A percentile compares a stretch with the other conserved stretches of the same genome.
phyloP scores from a whole-genome alignment of 2,888 invertebrate genomes.

The Zhengitettix transpicula region DNA sequence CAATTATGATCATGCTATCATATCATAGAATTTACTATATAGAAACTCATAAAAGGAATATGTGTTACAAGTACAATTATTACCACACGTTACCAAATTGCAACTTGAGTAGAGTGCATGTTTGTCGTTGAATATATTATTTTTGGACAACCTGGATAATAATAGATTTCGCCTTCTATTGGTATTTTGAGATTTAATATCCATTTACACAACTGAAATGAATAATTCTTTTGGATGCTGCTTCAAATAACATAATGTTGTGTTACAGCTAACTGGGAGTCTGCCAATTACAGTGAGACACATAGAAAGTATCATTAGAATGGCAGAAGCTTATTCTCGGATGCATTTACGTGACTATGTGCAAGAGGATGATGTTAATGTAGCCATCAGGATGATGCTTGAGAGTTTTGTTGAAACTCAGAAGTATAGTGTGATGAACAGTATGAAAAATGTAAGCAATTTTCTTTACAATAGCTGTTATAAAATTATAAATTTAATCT shows the following conservation, averaged over 20 bases:
- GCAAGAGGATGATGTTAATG: conserved; percentile 87
- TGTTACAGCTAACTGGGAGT: conserved; percentile 69
- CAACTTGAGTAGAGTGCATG: too few relatives aligned
- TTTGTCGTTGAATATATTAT: too few relatives aligned
- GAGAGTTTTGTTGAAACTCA: conserved; percentile 98
- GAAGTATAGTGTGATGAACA: conserved; percentile 93
- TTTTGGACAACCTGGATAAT: too few relatives aligned
- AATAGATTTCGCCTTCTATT: too few relatives aligned
- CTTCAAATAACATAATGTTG: background rate
- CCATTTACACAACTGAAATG: background rate
- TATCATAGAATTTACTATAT: too few relatives aligned
- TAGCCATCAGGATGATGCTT: conserved; percentile 92
- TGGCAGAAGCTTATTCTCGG: conserved; percentile 93
- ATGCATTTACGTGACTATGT: conserved; percentile 87
- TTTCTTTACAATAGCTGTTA: too few relatives aligned
- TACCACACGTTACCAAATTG: too few relatives aligned
- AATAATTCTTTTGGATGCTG: background rate
- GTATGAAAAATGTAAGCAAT: conserved; percentile 66
- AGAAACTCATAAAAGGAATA: too few relatives aligned
- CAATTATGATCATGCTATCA: too few relatives aligned
- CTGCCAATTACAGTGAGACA: conserved; percentile 96
- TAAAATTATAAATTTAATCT: too few relatives aligned
- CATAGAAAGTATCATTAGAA: conserved; percentile 93
- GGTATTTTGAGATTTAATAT: too few relatives aligned
- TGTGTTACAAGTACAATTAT: too few relatives aligned